Evolutionary conservation across 1,140 invertebrate species (phyloP).

Genomic region (Phortica variegata): DNA sequence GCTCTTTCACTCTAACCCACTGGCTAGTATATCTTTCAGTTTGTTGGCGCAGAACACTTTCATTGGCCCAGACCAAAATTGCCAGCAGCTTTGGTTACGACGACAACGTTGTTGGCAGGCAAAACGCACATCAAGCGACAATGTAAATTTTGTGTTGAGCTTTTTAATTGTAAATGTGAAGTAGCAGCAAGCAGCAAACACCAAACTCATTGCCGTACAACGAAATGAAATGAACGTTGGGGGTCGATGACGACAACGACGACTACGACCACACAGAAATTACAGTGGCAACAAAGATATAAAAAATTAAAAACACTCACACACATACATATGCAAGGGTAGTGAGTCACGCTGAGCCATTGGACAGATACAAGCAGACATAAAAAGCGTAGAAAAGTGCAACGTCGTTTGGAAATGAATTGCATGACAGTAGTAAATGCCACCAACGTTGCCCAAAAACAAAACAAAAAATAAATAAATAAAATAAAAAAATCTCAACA

Average conservation of each 20-base stretch:
- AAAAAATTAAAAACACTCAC: constrained; percentile 26
- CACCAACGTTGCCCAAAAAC: too few relatives aligned
- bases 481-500: too few relatives aligned
- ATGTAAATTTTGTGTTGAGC: constrained; percentile 56
- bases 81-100: constrained; percentile 23
- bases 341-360: too few relatives aligned
- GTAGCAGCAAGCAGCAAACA: not conserved
- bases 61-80: constrained; percentile 1
- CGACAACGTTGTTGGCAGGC: constrained; percentile 16
- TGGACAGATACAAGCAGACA: too few relatives aligned
- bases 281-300: constrained; percentile 24
- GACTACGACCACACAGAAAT: constrained; percentile 34
- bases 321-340: too few relatives aligned
- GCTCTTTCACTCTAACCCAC: too few relatives aligned
- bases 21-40: too few relatives aligned
- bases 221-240: constrained; percentile 39
- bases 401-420: constrained; percentile 50
- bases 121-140: constrained; percentile 37
- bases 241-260: too few relatives aligned
- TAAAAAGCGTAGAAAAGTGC: constrained; percentile 25
- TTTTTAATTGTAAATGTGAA: constrained; percentile 52
- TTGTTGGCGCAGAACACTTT: too few relatives aligned
- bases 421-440: constrained; percentile 21
- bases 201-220: constrained; percentile 1
- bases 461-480: too few relatives aligned